Conservation (phyloP, 2,888 invertebrate genomes). For the Ephialtes manifestator region DNA sequence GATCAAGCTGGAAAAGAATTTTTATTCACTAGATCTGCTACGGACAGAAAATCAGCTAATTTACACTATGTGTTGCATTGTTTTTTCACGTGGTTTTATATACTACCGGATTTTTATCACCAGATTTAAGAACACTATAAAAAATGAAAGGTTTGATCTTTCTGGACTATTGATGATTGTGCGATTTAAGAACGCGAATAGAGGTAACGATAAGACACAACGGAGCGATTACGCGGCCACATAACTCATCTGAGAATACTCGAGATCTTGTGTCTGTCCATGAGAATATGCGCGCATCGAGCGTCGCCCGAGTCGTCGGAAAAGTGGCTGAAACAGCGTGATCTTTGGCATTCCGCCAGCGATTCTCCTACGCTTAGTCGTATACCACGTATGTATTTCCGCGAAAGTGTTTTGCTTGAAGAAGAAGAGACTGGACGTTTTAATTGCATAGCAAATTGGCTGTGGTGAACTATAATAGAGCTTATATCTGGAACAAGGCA, state of each 20-base stretch:
- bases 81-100: background rate
- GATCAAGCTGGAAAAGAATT: background rate
- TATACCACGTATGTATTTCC: constrained; percentile 23
- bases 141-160: background rate
- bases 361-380: constrained; percentile 55
- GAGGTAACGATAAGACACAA: constrained; percentile 21
- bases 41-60: background rate
- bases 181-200: constrained; percentile 4
- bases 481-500: background rate
- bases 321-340: constrained; percentile 58
- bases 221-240: constrained; percentile 51
- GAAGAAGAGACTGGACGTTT: constrained; percentile 23
- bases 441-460: constrained; percentile 2
- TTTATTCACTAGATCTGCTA: background rate
- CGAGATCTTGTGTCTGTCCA: constrained; percentile 31
- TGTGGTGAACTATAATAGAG: background rate
- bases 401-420: background rate
- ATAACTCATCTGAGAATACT: constrained; percentile 66
- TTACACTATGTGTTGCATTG: background rate
- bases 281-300: constrained; percentile 50
- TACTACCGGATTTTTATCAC: background rate
- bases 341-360: constrained; percentile 60
- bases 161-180: background rate
- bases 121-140: background rate
- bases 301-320: constrained; percentile 51